Evolutionary conservation across 2,797 vertebrate genomes (phyloP).

Genomic region (Lophotriccus pileatus): DNA sequence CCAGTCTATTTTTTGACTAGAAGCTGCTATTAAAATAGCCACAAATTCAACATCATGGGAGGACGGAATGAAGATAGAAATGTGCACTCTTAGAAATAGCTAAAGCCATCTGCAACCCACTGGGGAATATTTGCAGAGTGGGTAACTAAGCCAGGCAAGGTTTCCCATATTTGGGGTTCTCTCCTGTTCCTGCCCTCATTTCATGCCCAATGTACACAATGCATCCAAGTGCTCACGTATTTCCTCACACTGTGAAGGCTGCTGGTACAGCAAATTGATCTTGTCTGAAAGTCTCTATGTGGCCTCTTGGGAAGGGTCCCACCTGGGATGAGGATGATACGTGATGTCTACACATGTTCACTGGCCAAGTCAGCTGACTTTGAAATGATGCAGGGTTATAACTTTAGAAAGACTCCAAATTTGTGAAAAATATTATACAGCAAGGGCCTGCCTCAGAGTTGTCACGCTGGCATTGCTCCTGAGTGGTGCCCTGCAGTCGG

Average conservation of each 20-base stretch:
- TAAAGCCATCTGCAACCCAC: neutral
- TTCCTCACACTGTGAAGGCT: neutral
- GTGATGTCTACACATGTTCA: neutral
- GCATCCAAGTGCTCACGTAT: neutral
- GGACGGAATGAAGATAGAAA: neutral
- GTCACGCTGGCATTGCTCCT: neutral
- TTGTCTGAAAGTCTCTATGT: neutral
- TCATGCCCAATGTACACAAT: neutral
- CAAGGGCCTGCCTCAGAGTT: neutral
- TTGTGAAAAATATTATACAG: neutral
- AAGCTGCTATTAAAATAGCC: neutral
- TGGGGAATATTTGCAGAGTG: neutral
- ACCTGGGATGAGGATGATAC: neutral
- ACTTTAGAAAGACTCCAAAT: neutral
- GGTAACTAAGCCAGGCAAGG: neutral
- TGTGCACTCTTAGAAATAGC: neutral
- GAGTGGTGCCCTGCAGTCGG: neutral
- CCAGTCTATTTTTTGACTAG: neutral
- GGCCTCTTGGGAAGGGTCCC: neutral
- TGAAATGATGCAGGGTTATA: neutral
- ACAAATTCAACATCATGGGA: neutral
- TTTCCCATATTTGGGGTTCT: neutral
- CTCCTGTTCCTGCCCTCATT: neutral
- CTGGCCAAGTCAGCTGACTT: neutral
- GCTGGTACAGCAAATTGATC: neutral